Evolutionary conservation across 2,113 vertebrate genomes (phyloP).

Genomic region (Nycticryphes semicollaris): DNA sequence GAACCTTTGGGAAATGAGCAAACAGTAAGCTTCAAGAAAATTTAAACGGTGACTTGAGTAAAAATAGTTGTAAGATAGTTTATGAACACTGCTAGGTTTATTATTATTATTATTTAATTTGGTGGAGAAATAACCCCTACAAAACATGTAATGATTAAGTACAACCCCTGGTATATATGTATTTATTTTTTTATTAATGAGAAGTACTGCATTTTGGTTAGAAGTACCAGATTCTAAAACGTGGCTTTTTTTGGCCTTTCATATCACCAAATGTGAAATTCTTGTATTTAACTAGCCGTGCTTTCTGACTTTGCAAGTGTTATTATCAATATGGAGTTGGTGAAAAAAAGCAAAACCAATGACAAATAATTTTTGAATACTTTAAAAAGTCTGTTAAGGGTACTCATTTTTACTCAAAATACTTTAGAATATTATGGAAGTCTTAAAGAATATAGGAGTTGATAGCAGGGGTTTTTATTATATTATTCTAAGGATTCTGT

Average conservation of each 20-base stretch:
- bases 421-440: background rate
- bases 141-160: background rate
- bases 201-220: background rate
- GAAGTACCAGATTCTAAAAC: background rate
- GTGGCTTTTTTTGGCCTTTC: background rate
- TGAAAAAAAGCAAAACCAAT: background rate
- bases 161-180: too few species aligned
- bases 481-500: background rate
- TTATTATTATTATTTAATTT: background rate
- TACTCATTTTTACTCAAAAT: background rate
- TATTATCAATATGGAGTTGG: background rate
- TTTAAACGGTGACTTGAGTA: background rate
- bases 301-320: background rate
- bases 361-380: background rate
- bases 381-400: background rate
- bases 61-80: background rate
- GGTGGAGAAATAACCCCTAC: background rate
- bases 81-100: rapidly evolving
- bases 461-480: rapidly evolving
- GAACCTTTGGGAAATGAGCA: background rate
- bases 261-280: background rate
- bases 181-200: background rate
- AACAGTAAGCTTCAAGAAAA: background rate
- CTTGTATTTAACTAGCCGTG: rapidly evolving
- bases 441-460: background rate